Conservation (phyloP, 1,140 invertebrate species). For the Scaptomyza montana region DNA sequence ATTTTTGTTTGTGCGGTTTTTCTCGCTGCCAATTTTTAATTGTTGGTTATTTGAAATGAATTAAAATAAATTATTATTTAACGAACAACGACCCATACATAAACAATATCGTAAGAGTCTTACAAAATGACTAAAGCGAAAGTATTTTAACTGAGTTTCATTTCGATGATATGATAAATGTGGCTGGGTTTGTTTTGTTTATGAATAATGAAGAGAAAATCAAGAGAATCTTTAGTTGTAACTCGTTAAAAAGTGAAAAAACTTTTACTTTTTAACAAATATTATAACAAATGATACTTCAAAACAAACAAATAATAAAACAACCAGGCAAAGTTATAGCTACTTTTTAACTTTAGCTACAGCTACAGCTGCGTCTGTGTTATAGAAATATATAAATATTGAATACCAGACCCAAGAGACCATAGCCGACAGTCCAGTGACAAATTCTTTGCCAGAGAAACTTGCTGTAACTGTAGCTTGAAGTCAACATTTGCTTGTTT, state of each 20-base stretch:
- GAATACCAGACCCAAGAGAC: background rate
- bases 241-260: slow-evolving; percentile 65
- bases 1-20: slow-evolving; percentile 15
- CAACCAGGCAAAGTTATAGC: slow-evolving; percentile 14
- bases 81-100: slow-evolving; percentile 22
- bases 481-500: slow-evolving; percentile 1
- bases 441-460: slow-evolving; percentile 69
- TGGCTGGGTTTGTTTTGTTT: slow-evolving; percentile 18
- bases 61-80: slow-evolving; percentile 31
- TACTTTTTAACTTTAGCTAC: slow-evolving; percentile 13
- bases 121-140: slow-evolving; percentile 30
- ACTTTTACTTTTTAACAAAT: slow-evolving; percentile 68
- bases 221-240: slow-evolving; percentile 69
- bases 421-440: slow-evolving; percentile 15
- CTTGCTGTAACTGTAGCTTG: slow-evolving; percentile 45
- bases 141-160: slow-evolving; percentile 23
- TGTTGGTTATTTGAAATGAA: slow-evolving; percentile 31
- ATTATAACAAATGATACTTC: slow-evolving; percentile 55
- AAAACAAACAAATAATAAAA: background rate
- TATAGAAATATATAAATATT: slow-evolving; percentile 27
- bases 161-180: slow-evolving; percentile 2
- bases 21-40: slow-evolving; percentile 7
- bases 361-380: background rate
- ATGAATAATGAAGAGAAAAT: slow-evolving; percentile 56
- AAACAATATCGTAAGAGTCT: slow-evolving; percentile 1